Conservation (phyloP, 2,888 invertebrate species). For the Onchidella celtica region DNA sequence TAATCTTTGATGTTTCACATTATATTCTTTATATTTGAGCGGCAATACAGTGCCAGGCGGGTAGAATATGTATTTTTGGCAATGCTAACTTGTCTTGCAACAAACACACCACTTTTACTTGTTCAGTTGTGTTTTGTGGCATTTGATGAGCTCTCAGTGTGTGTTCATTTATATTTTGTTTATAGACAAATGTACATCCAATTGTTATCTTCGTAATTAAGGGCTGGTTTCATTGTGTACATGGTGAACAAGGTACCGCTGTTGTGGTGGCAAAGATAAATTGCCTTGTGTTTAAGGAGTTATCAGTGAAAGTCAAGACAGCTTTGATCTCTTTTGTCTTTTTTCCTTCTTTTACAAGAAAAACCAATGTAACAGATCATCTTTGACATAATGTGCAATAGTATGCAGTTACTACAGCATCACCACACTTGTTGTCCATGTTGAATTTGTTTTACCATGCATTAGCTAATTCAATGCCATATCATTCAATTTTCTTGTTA, state of each 20-base stretch:
- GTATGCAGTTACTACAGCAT: slow-evolving; percentile 4
- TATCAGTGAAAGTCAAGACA: not conserved
- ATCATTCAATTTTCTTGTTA: slow-evolving; percentile 28
- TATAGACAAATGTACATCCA: no score
- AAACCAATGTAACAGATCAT: not conserved
- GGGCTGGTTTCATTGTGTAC: no score
- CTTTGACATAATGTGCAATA: slow-evolving; percentile 37
- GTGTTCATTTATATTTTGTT: no score
- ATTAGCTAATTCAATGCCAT: slow-evolving; percentile 27
- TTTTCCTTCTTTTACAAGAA: not conserved
- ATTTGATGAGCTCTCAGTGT: no score
- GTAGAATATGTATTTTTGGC: not conserved
- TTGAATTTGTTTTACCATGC: slow-evolving; percentile 12
- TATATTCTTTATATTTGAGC: no score
- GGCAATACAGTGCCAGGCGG: not conserved
- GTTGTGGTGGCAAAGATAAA: not conserved
- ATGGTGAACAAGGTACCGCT: no score
- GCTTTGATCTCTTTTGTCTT: not conserved
- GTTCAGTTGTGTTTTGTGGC: no score
- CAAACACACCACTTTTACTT: no score
- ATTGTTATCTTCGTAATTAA: no score
- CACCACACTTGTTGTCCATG: slow-evolving; percentile 25
- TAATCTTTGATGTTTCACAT: not conserved
- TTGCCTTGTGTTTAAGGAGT: not conserved
- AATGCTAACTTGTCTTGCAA: no score